Evolutionary conservation across 2,888 invertebrate species (phyloP).

Genomic region (Ornithoptera priamus): DNA sequence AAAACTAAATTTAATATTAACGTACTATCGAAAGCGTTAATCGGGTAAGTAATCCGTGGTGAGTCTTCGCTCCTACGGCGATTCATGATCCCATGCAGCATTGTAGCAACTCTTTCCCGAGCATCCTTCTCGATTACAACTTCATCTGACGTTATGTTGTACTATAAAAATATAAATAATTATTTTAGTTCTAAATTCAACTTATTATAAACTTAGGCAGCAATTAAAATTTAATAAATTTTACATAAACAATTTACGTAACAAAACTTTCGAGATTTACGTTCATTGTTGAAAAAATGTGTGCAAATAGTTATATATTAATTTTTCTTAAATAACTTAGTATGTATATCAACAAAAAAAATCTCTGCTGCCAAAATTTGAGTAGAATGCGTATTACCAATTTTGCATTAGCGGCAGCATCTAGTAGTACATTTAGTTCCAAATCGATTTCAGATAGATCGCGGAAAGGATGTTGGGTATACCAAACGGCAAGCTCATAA

Average conservation of each 20-base stretch:
- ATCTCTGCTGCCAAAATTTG: neutral
- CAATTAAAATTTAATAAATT: neutral
- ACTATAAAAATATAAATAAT: neutral
- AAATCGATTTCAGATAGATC: conserved; percentile 53
- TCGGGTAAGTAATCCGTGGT: conserved; percentile 25
- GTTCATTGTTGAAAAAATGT: too few relatives aligned
- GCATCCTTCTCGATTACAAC: conserved; percentile 53
- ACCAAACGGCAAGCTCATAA: conserved; percentile 64
- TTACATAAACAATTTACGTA: neutral
- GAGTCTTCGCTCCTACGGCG: neutral
- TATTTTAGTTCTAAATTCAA: neutral
- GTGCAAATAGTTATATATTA: too few relatives aligned
- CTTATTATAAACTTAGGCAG: neutral
- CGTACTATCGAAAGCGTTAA: conserved; percentile 57
- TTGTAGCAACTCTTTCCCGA: conserved; percentile 58
- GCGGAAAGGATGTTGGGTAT: conserved; percentile 47
- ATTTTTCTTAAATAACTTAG: too few relatives aligned
- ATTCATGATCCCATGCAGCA: conserved; percentile 54
- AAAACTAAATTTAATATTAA: conserved; percentile 7
- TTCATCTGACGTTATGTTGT: conserved; percentile 45
- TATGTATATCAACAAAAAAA: neutral
- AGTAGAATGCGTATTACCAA: conserved; percentile 30
- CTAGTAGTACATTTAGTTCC: conserved; percentile 38
- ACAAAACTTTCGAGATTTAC: too few relatives aligned
- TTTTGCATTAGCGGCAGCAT: neutral